Percentiles rank a stretch among this genome's conserved stretches.
Conservation (phyloP, 2,888 invertebrate genomes). For the Chrysopilus asiliformis region DNA sequence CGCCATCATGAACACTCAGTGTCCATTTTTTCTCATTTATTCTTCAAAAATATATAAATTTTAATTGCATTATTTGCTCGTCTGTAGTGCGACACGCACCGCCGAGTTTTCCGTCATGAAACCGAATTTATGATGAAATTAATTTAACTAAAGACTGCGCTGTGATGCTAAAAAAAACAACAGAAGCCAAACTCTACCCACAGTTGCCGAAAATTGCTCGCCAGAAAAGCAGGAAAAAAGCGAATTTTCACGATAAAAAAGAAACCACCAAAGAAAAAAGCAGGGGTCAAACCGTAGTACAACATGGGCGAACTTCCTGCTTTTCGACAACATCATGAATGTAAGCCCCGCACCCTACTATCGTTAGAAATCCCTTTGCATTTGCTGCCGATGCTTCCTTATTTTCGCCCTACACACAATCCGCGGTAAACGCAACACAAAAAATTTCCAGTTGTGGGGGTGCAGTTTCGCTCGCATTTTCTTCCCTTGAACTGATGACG, state of each 20-base stretch:
- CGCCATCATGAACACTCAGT: no score
- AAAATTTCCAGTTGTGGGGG: conserved; percentile 7
- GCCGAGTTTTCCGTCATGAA: conserved; percentile 16
- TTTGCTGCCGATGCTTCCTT: no score
- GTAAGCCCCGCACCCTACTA: no score
- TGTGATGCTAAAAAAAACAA: no score
- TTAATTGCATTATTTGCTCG: conserved; percentile 1
- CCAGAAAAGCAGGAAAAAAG: not conserved
- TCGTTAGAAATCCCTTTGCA: no score
- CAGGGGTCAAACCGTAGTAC: not conserved
- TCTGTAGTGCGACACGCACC: conserved; percentile 15
- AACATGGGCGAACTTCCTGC: conserved; percentile 11
- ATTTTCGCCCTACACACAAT: no score
- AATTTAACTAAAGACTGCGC: conserved; percentile 9
- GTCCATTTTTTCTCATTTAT: no score
- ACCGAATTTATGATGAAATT: conserved; percentile 15
- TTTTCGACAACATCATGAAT: no score
- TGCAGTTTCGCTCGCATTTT: conserved; percentile 6
- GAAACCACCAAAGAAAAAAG: not conserved
- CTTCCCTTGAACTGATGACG: not conserved
- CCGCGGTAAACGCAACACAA: conserved; percentile 1
- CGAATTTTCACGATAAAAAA: not conserved
- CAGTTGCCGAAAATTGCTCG: no score
- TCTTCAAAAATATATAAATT: no score
- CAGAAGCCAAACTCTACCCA: no score